Percentiles rank a stretch among this genome's conserved stretches.
These are phyloP conservation scores for Germaria angustata DNA, from an alignment of 2,888 invertebrate species.

Conservation along the genomic window DNA sequence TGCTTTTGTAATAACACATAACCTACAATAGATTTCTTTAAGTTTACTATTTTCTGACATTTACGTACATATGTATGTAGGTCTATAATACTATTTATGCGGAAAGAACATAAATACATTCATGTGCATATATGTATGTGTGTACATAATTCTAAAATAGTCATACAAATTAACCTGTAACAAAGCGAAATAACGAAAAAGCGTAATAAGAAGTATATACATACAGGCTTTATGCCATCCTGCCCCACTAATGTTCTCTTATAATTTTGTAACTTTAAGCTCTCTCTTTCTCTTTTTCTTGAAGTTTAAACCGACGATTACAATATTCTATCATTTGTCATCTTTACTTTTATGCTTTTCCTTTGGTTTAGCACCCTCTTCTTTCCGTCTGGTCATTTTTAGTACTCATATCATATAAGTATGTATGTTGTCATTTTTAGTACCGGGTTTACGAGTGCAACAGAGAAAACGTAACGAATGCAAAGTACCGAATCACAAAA, in stretches of 20 bases:
- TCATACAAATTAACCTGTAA: background rate
- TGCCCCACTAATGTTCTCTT: background rate
- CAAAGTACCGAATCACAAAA: constrained; percentile 23
- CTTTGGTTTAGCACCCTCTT: background rate
- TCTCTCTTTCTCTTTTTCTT: background rate
- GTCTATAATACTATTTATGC: background rate
- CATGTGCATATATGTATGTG: background rate
- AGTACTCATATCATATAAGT: constrained; percentile 16
- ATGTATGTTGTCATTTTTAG: constrained; percentile 33
- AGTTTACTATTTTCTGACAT: background rate
- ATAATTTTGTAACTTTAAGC: constrained; percentile 10
- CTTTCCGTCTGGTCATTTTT: background rate
- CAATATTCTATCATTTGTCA: background rate
- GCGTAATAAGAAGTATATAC: background rate
- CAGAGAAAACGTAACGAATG: background rate
- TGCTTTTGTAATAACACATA: background rate
- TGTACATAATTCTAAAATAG: background rate
- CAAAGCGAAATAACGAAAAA: background rate
- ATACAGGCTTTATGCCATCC: no score
- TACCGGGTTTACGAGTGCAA: background rate
- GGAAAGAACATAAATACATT: background rate
- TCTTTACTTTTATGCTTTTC: background rate
- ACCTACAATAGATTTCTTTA: background rate
- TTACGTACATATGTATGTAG: no score
- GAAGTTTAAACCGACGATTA: background rate